Conservation (phyloP, 1,140 invertebrate genomes). For the Ladona fulva region DNA sequence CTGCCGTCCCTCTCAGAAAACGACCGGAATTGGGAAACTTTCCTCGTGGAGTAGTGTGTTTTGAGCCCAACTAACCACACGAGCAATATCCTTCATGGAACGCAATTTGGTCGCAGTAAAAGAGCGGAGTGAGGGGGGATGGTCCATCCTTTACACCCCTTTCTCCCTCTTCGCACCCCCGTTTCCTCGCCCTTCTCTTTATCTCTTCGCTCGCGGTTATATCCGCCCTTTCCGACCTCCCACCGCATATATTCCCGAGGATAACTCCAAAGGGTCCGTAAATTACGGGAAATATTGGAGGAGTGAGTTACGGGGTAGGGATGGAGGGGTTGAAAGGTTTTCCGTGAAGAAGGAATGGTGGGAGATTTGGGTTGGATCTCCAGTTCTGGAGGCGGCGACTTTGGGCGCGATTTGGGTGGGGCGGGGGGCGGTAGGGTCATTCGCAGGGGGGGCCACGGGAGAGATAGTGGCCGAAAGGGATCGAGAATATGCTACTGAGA, state of each 20-base stretch:
- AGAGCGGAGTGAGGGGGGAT: not conserved
- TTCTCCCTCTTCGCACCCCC: not conserved
- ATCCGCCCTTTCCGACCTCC: not conserved
- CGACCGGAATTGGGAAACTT: conserved; percentile 8
- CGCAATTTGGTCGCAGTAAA: not conserved
- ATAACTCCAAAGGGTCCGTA: too few species aligned
- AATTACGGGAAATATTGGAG: too few species aligned
- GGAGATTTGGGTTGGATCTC: too few species aligned
- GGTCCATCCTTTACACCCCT: not conserved
- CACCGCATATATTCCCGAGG: not conserved
- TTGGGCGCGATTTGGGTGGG: not conserved
- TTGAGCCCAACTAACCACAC: not conserved
- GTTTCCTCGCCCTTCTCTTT: not conserved
- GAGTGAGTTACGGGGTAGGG: too few species aligned
- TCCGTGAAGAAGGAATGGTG: too few species aligned
- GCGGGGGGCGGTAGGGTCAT: not conserved
- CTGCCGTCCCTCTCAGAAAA: not conserved
- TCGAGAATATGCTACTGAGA: too few species aligned
- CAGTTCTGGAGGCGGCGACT: too few species aligned
- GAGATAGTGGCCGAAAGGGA: too few species aligned
- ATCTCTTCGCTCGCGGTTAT: not conserved
- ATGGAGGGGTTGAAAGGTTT: too few species aligned
- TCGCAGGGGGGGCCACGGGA: too few species aligned
- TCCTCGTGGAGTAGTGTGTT: not conserved
- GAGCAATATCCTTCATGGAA: conserved; percentile 5